Percentiles rank a stretch among this genome's conserved stretches.
These are phyloP conservation scores for Gymnocephalus cernua DNA, from an alignment of 2,113 vertebrate species.

Conservation along the genomic window DNA sequence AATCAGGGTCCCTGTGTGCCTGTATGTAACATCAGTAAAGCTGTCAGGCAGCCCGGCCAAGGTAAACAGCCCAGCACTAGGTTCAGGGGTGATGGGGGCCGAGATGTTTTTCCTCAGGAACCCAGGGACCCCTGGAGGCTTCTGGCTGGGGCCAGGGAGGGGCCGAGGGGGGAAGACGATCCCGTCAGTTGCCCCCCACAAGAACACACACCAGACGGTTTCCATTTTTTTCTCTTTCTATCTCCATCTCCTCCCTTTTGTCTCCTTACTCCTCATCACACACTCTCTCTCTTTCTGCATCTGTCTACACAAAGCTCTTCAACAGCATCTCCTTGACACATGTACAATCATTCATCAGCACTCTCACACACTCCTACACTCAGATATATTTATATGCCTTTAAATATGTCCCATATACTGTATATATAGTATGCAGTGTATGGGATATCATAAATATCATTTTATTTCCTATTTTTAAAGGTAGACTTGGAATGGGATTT, in stretches of 20 bases:
- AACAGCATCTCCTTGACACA: slow-evolving; percentile 80
- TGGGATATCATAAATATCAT: slow-evolving; percentile 1
- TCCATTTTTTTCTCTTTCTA: slow-evolving; percentile 20
- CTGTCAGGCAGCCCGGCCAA: slow-evolving; percentile 97
- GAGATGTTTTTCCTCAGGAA: slow-evolving; percentile 97
- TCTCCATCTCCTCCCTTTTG: slow-evolving; percentile 37
- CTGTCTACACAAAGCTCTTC: slow-evolving; percentile 90
- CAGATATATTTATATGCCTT: neutral
- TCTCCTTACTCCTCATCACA: slow-evolving; percentile 43
- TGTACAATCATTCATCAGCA: slow-evolving; percentile 37
- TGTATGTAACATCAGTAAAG: slow-evolving; percentile 99
- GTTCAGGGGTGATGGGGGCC: slow-evolving; percentile 98
- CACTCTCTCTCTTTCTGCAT: slow-evolving; percentile 80
- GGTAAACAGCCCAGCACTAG: slow-evolving; percentile 96
- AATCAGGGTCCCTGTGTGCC: slow-evolving; percentile 88
- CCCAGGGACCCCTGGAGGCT: slow-evolving; percentile 89
- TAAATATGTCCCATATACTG: neutral
- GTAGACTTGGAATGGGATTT: slow-evolving; percentile 27
- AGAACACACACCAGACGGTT: slow-evolving; percentile 68
- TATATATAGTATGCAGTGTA: neutral
- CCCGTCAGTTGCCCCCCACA: slow-evolving; percentile 81
- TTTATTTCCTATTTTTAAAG: slow-evolving; percentile 37
- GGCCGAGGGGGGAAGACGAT: slow-evolving; percentile 81
- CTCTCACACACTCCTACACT: slow-evolving; percentile 58
- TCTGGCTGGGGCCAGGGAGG: slow-evolving; percentile 83